Base-by-base conservation (phyloP, 92 coral and sea anemone genomes). In the Actinernus sp. region DNA sequence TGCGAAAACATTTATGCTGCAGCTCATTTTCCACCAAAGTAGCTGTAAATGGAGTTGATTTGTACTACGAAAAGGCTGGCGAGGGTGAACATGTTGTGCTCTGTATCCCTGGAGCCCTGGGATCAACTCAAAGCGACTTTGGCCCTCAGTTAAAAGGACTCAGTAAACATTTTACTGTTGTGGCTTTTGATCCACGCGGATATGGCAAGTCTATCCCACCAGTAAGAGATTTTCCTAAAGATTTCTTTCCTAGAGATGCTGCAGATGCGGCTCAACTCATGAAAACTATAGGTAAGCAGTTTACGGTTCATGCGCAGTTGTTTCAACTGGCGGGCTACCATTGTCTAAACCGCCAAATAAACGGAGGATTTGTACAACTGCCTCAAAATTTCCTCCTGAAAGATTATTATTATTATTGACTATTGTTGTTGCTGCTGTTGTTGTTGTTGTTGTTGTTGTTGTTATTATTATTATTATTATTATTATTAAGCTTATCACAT, bases 161-260 rank as follows among this genome's bases (percentile, higher is more conserved):
- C 13, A 74, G 88, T 31, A 69, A 81, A 13, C 79, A 76, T 28
- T 94, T 87, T 43, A 91, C 98, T 29, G 92, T 94, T 0, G 59
- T 94, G 45, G 92, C 97, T 6, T 83, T 94, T 51, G 98, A 94
- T 73, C 97, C 98, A 27, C 80, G 98, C 36, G 98, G 98, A 12
- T 94, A 94, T 59, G 98, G 98, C 37, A 94, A 91, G 63, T 90
- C 98, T 14, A 84, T 85, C 34, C 98, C 98, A 7, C 98, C 98
- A 8, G 86, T 74, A 56, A 72, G 98, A 41, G 98, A 94, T 81
- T 94, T 90, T 33, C 98, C 98, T 0, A 53, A 65, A 12, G 97
- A 87, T 40, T 94, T 94, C 73, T 91, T 83, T 36, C 76, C 59
- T 41, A 79, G 98, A 55, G 98, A 94, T 37, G 98, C 98, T 3